A percentile compares a stretch with the other conserved stretches of the same genome.
Evolutionary conservation across 2,888 invertebrate species (phyloP).

Genomic region (Zonitis immaculata): DNA sequence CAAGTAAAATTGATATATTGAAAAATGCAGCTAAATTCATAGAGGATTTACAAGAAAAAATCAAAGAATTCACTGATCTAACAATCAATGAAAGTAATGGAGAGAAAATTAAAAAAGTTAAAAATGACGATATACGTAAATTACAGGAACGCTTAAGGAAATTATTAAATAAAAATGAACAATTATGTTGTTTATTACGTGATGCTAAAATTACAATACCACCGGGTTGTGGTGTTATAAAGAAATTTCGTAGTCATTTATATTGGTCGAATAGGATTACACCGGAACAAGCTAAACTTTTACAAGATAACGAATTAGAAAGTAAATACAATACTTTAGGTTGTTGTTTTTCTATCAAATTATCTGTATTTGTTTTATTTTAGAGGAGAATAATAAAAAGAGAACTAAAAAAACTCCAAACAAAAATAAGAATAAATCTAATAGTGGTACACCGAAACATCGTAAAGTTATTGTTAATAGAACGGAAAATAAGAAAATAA

Average conservation of each 20-base stretch:
- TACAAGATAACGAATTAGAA: constrained; percentile 40
- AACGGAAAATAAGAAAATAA: constrained; percentile 8
- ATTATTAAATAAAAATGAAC: constrained; percentile 45
- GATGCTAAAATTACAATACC: constrained; percentile 47
- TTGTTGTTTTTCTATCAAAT: not conserved
- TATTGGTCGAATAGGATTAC: constrained; percentile 40
- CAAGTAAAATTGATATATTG: constrained; percentile 48
- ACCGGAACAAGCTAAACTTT: constrained; percentile 36
- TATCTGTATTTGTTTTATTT: not conserved
- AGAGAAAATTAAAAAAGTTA: constrained; percentile 24
- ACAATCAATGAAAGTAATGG: constrained; percentile 23
- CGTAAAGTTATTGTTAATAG: constrained; percentile 21
- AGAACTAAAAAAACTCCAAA: constrained; percentile 3
- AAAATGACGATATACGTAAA: constrained; percentile 37
- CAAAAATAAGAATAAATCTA: constrained; percentile 17
- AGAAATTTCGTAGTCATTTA: constrained; percentile 30
- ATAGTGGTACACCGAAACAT: constrained; percentile 19
- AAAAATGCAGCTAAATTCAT: constrained; percentile 45
- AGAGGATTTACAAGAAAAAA: constrained; percentile 43
- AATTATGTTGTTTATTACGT: constrained; percentile 42
- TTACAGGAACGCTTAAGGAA: constrained; percentile 43
- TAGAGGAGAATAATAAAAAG: constrained; percentile 26
- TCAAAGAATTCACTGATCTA: constrained; percentile 36
- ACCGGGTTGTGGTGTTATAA: constrained; percentile 35
- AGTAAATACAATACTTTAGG: constrained; percentile 30